Evolutionary conservation across 2,888 invertebrate species (phyloP), one percentile per base, ranked within the genome.

Genomic region (Empis stercorea): DNA sequence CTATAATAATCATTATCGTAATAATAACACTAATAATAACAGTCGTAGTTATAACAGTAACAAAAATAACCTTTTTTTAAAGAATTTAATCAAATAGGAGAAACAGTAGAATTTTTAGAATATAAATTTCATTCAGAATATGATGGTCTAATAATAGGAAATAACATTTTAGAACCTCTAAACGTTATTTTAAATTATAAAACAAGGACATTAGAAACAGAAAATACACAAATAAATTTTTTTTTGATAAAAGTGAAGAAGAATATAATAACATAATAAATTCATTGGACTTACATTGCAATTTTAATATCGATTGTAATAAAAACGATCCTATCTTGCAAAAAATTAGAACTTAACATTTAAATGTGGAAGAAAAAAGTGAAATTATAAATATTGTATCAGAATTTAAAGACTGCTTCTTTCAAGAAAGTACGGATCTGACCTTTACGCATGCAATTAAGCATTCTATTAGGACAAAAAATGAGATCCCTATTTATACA

Each of bases 401-500:
- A 20, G 1, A 13, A 23, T 37, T 44, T 27, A 16, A 16, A 14
- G 10, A 40, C 3, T 15, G 30, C 3, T 45, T 45, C 17, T 45
- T 30, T 23, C 13, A 27, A 2, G 45, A 45, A 14, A 16, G 37
- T n/a, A 30, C 32, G 2, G 32, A 34, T 34, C 13, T 45, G 6
- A 14, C 45, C 4, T 45, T 45, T 23, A 45, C 45, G 5, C 40
- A 45, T 15, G 45, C 20, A 14, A 45, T 45, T 15, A 45, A 40
- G 14, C 41, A 45, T 34, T 1, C 6, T 13, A 47, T 47, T 13
- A 43, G 20, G n/a, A 47, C 47, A 3, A 15, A 14, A 41, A 46
- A 30, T 10, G 30, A 45, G 11, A 32, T 40, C 11, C 47, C 47
- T 2, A 45, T 51, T 14, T 48, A 51, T 43, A 41, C 43, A 4